A percentile compares a stretch with the other conserved stretches of the same genome.
Conservation (phyloP, 2,113 vertebrate species). For the Grantiella picta region DNA sequence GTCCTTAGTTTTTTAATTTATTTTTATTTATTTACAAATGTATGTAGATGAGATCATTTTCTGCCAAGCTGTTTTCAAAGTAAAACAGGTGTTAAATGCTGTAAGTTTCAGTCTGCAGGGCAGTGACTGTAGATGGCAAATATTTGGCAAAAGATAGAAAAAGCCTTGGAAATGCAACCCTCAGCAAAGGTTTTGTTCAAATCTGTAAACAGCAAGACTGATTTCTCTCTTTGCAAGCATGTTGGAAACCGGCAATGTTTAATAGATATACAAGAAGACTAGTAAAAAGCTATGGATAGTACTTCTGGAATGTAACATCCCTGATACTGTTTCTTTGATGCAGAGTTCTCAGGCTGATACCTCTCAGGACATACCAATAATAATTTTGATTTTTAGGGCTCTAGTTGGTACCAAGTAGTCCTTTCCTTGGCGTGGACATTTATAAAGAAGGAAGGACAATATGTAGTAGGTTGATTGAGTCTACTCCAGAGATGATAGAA, state of each 20-base stretch:
- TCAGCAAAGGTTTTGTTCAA: constrained; percentile 68
- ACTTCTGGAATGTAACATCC: background rate
- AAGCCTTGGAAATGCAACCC: background rate
- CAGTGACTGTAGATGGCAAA: background rate
- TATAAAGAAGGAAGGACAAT: background rate
- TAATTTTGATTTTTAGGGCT: background rate
- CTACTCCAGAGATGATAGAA: background rate
- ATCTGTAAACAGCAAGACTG: constrained; percentile 29
- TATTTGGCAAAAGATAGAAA: background rate
- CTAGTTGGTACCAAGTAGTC: background rate
- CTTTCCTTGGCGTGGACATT: background rate
- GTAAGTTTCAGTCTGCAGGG: background rate
- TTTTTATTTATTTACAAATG: background rate
- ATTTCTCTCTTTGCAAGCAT: background rate
- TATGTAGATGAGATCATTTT: background rate
- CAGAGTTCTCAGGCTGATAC: background rate
- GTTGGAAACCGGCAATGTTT: background rate
- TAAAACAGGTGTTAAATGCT: background rate
- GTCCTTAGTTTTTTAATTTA: background rate
- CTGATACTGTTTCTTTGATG: background rate
- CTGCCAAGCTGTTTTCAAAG: background rate
- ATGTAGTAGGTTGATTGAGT: background rate
- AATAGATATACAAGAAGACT: background rate
- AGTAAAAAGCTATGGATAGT: background rate
- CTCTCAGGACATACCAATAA: background rate